These are phyloP conservation scores for Zenarchopterus dispar DNA, from an alignment of 2,797 vertebrate species.

Conservation along the genomic window DNA sequence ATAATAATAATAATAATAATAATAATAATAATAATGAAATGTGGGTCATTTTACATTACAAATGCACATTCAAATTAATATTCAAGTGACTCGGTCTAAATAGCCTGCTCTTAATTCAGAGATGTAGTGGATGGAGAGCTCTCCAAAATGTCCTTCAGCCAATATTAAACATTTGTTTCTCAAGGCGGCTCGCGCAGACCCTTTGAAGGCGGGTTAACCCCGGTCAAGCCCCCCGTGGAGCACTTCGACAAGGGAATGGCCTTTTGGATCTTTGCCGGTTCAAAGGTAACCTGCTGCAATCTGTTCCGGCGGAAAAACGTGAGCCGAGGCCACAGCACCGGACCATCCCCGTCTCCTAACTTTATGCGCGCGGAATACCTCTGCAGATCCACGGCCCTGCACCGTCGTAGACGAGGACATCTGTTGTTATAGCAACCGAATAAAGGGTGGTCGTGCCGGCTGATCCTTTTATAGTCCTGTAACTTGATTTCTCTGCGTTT, in stretches of 20 bases:
- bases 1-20: constrained; percentile 18
- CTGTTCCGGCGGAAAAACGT: constrained; percentile 48
- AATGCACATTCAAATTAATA: constrained; percentile 12
- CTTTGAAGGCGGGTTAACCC: constrained; percentile 75
- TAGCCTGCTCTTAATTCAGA: too few species aligned
- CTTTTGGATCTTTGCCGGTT: constrained; percentile 74
- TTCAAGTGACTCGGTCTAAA: too few species aligned
- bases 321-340: constrained; percentile 41
- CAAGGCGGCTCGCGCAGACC: constrained; percentile 64
- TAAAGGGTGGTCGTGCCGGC: constrained; percentile 66
- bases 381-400: constrained; percentile 39
- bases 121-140: too few species aligned
- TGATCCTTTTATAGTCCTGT: constrained; percentile 66
- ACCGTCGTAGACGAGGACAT: constrained; percentile 53
- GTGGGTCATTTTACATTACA: too few species aligned
- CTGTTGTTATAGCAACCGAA: constrained; percentile 79
- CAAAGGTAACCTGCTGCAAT: constrained; percentile 74
- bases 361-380: constrained; percentile 49
- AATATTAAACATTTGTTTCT: constrained; percentile 79
- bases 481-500: constrained; percentile 77
- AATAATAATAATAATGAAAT: not conserved
- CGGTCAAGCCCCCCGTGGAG: constrained; percentile 67
- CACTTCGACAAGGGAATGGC: constrained; percentile 68
- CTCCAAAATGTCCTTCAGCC: constrained; percentile 43
- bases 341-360: constrained; percentile 35